Evolutionary conservation across 2,888 invertebrate species (phyloP).

Genomic region (Lycaena phlaeas): DNA sequence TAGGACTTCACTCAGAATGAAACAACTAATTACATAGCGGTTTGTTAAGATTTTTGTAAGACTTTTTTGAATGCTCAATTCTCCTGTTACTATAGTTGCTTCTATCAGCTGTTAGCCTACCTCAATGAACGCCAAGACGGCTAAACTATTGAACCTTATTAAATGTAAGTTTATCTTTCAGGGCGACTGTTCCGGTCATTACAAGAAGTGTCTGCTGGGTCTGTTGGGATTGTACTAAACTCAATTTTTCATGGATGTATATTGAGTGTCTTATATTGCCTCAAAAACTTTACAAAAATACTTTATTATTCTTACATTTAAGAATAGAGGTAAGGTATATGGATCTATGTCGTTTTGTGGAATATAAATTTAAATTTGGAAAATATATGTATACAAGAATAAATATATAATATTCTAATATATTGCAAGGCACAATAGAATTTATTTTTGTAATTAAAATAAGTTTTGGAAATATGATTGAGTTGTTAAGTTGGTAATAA

Average conservation of each 20-base stretch:
- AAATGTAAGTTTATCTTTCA: slow-evolving; percentile 60
- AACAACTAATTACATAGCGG: no score
- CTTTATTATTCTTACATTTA: slow-evolving; percentile 2
- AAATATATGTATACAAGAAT: neutral
- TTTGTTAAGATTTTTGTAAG: no score
- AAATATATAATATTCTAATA: neutral
- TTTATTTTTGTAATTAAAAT: no score
- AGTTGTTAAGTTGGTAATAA: no score
- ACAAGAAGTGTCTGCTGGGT: slow-evolving; percentile 86
- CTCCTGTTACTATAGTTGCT: no score
- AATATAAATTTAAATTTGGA: neutral
- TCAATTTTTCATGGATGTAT: slow-evolving; percentile 9
- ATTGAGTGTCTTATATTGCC: slow-evolving; percentile 5
- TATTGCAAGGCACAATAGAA: no score
- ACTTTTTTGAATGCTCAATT: no score
- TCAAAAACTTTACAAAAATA: slow-evolving; percentile 4
- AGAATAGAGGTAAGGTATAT: neutral
- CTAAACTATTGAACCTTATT: no score
- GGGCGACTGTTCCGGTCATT: slow-evolving; percentile 90
- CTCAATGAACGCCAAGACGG: no score
- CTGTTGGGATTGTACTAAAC: slow-evolving; percentile 73
- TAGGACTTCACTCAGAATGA: no score
- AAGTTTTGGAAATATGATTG: no score
- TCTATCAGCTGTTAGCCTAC: no score
- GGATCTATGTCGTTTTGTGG: neutral